Percentiles rank a stretch among this genome's conserved stretches.
These are phyloP conservation scores for Callimorpha dominula DNA, from an alignment of 2,888 invertebrate genomes.

Conservation along the genomic window DNA sequence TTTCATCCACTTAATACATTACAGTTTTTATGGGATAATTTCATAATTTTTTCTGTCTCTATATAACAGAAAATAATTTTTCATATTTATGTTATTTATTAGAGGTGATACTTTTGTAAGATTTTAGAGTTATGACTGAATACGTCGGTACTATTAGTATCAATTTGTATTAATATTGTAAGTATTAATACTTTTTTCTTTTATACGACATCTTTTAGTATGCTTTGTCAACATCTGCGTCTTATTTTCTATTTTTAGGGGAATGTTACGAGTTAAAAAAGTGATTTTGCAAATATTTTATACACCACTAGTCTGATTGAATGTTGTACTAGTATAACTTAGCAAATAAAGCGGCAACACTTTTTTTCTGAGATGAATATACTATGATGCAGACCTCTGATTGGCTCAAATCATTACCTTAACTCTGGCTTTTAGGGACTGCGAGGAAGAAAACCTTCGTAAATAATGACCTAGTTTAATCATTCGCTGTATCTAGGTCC, in stretches of 20 bases:
- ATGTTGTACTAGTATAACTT: background rate
- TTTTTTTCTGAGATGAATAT: background rate
- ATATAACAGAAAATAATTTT: constrained; percentile 8
- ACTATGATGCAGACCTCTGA: background rate
- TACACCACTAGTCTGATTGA: background rate
- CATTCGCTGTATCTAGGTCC: too few relatives aligned
- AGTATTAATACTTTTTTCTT: background rate
- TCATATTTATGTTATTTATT: constrained; percentile 30
- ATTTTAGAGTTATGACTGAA: background rate
- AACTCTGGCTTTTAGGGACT: background rate
- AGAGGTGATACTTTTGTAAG: constrained; percentile 13
- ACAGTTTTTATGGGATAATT: constrained; percentile 15
- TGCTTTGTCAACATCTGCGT: background rate
- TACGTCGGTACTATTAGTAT: background rate
- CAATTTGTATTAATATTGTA: background rate
- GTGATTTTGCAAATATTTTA: background rate
- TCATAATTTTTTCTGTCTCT: constrained; percentile 18
- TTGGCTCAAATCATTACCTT: background rate
- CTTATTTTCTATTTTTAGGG: background rate
- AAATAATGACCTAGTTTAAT: too few relatives aligned
- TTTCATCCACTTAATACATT: constrained; percentile 13
- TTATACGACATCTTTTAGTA: background rate
- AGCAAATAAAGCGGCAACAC: background rate
- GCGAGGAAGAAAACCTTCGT: too few relatives aligned
- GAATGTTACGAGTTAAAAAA: too few relatives aligned